phyloP scores from a whole-genome alignment of 2,113 vertebrate genomes.

The Myrmophylax atrothorax region DNA sequence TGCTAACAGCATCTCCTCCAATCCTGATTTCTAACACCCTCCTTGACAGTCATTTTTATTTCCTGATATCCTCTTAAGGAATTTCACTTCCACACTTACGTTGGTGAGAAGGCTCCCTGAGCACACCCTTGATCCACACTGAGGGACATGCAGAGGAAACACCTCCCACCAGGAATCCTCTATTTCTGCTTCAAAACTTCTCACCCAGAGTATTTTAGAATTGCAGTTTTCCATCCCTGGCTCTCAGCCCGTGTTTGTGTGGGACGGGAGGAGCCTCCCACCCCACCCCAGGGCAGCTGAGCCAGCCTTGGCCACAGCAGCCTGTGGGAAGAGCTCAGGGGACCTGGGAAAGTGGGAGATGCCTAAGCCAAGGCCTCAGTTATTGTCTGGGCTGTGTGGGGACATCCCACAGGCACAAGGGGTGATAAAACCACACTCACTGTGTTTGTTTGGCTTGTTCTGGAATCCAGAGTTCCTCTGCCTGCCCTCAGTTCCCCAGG shows the following conservation, averaged over 20 bases:
- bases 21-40: background rate
- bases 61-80: background rate
- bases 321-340: background rate
- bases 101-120: background rate
- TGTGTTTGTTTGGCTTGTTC: too few species aligned
- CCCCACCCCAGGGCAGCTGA: background rate
- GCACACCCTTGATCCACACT: accelerated
- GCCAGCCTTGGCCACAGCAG: background rate
- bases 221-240: background rate
- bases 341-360: background rate
- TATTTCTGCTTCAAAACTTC: background rate
- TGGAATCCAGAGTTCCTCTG: background rate
- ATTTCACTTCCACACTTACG: background rate
- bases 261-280: background rate
- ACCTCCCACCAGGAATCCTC: background rate
- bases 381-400: background rate
- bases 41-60: background rate
- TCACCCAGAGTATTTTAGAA: background rate
- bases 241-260: accelerated
- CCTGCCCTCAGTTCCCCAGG: accelerated
- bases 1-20: background rate
- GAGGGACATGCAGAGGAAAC: background rate
- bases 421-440: accelerated
- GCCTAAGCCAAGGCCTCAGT: background rate
- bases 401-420: background rate